These are phyloP conservation scores for Sitta europaea DNA, from an alignment of 2,113 vertebrate species.

Conservation along the genomic window DNA sequence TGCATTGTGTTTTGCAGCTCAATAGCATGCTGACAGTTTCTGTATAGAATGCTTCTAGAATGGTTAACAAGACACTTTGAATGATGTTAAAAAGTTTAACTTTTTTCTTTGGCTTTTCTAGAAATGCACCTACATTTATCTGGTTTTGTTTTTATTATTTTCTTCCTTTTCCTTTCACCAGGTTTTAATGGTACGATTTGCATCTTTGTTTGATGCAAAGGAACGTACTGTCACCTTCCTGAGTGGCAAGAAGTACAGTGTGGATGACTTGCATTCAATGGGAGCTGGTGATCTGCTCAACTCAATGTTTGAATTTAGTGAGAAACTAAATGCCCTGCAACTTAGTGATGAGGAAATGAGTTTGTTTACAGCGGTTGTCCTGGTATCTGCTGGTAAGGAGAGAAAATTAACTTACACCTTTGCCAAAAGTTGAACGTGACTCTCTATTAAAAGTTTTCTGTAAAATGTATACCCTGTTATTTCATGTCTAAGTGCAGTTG, in stretches of 20 bases:
- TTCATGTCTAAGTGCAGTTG: background rate
- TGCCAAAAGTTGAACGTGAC: background rate
- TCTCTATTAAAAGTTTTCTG: background rate
- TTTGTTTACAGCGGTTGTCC: constrained; percentile 94
- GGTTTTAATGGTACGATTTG: constrained; percentile 97
- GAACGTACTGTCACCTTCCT: constrained; percentile 94
- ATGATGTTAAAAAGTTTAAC: background rate
- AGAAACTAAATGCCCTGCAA: constrained; percentile 88
- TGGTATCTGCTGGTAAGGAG: constrained; percentile 93
- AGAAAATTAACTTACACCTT: background rate
- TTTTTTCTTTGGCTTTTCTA: background rate
- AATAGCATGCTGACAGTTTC: background rate
- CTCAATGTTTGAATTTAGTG: constrained; percentile 98
- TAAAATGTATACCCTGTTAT: background rate
- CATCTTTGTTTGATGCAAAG: constrained; percentile 89
- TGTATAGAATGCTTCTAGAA: background rate
- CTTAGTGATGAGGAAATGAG: constrained; percentile 93
- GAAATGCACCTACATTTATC: background rate
- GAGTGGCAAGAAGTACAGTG: constrained; percentile 89
- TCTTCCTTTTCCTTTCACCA: constrained; percentile 43
- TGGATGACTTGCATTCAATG: constrained; percentile 86
- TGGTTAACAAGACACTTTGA: background rate
- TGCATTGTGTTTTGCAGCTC: background rate
- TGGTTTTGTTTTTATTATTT: background rate
- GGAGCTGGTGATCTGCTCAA: constrained; percentile 93